Evolutionary conservation across 2,797 vertebrate species (phyloP).

Genomic region (Phoeniculus purpureus): DNA sequence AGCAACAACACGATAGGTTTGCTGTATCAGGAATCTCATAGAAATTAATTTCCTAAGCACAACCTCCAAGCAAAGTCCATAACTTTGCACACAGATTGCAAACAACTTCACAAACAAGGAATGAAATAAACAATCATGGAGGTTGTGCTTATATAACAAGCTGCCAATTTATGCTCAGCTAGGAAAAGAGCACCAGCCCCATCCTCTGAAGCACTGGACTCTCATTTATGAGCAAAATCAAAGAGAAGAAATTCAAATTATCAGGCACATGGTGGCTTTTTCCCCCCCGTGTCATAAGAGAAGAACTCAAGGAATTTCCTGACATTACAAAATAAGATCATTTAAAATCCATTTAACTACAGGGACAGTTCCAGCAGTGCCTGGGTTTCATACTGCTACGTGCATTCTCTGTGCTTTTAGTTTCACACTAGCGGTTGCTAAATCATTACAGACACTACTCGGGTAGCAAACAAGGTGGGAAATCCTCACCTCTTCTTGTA

Average conservation of each 20-base stretch:
- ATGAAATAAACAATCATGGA: background rate
- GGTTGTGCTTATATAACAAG: background rate
- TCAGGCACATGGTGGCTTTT: background rate
- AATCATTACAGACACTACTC: background rate
- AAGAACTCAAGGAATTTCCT: constrained; percentile 43
- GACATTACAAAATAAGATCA: constrained; percentile 3
- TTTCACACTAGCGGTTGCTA: background rate
- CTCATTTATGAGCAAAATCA: background rate
- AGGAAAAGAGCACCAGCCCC: background rate
- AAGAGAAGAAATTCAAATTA: background rate
- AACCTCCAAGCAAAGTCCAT: background rate
- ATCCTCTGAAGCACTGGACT: background rate
- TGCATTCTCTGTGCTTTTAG: background rate
- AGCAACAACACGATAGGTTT: background rate
- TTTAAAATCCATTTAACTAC: background rate
- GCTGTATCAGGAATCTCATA: background rate
- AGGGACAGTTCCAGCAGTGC: background rate
- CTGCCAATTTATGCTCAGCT: background rate
- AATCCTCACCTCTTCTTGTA: background rate
- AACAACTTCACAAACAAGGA: background rate
- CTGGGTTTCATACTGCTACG: background rate
- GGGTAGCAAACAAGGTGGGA: background rate
- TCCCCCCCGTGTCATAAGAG: background rate
- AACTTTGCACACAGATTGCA: background rate
- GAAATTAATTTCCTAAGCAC: background rate